phyloP scores from a whole-genome alignment of 2,888 invertebrate species.

The Drosophila acutilabella region DNA sequence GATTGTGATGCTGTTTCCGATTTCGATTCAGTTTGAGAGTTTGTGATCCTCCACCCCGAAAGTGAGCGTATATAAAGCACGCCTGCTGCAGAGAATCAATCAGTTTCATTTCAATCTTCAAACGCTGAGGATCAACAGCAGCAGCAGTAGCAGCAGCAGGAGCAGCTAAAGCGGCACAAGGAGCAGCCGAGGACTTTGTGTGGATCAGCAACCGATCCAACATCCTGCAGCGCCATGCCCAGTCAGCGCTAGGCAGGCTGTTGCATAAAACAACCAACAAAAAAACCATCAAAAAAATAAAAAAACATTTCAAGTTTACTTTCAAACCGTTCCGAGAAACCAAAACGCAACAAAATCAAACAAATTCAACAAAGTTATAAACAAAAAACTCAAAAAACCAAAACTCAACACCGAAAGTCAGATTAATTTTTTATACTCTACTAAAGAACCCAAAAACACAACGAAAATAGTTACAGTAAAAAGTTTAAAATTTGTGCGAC shows the following conservation, averaged over 20 bases:
- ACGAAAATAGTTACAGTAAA: constrained; percentile 51
- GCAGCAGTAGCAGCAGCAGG: constrained; percentile 47
- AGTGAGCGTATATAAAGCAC: constrained; percentile 73
- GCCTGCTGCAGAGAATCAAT: constrained; percentile 81
- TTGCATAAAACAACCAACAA: constrained; percentile 42
- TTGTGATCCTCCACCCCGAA: constrained; percentile 35
- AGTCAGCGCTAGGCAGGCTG: constrained; percentile 64
- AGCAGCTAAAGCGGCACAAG: constrained; percentile 39
- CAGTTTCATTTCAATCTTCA: constrained; percentile 84
- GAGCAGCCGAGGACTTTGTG: constrained; percentile 57
- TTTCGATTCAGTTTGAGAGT: constrained; percentile 9
- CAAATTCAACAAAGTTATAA: constrained; percentile 52
- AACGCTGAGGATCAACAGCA: constrained; percentile 76
- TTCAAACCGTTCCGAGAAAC: constrained; percentile 52
- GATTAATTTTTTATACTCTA: constrained; percentile 70
- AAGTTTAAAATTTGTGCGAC: constrained; percentile 40
- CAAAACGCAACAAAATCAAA: constrained; percentile 32
- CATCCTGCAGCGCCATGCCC: constrained; percentile 61
- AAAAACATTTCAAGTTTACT: constrained; percentile 55
- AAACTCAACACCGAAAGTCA: constrained; percentile 75
- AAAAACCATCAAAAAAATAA: constrained; percentile 33
- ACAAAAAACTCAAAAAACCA: constrained; percentile 33
- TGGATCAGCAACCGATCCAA: constrained; percentile 60
- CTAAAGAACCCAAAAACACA: constrained; percentile 17
- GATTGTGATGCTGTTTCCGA: constrained; percentile 17